Conservation (phyloP, 2,797 vertebrate species). For the Mallotus villosus region DNA sequence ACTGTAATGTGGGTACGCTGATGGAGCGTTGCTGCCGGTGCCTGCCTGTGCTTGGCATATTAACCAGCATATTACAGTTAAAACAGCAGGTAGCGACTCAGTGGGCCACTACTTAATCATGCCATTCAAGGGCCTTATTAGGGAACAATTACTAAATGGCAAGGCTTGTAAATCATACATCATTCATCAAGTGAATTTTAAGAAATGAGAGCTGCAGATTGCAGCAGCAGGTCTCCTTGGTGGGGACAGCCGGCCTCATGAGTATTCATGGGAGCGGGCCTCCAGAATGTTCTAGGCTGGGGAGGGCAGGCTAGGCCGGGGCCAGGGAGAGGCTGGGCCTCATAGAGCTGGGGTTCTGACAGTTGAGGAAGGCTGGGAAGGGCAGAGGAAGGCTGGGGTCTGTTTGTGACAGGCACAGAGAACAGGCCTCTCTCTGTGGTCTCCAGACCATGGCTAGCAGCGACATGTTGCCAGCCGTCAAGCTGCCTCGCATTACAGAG, state of each 20-base stretch:
- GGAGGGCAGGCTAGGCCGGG: conserved; percentile 15
- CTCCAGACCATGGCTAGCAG: conserved; percentile 15
- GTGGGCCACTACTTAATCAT: conserved; percentile 68
- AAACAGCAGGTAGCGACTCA: conserved; percentile 67
- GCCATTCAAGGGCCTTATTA: conserved; percentile 73
- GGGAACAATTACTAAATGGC: conserved; percentile 75
- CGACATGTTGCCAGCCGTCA: background rate
- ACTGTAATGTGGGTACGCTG: conserved; percentile 8
- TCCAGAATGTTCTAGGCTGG: background rate
- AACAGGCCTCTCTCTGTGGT: conserved; percentile 28
- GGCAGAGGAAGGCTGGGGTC: background rate
- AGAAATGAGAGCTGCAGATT: conserved; percentile 46
- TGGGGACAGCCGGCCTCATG: conserved; percentile 34
- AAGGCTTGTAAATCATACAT: conserved; percentile 75
- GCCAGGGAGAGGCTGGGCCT: background rate
- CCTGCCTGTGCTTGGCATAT: conserved; percentile 65
- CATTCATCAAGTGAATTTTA: conserved; percentile 64
- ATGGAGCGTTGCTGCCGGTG: conserved; percentile 23
- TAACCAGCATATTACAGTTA: conserved; percentile 67
- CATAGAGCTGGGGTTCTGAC: conserved; percentile 3
- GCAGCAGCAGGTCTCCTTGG: conserved; percentile 36
- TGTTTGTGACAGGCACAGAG: conserved; percentile 10
- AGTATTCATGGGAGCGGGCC: conserved; percentile 43
- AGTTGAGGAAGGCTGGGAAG: background rate
- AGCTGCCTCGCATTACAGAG: background rate